Conservation (phyloP, 1,140 invertebrate genomes). For the Agrypnia vestita region DNA sequence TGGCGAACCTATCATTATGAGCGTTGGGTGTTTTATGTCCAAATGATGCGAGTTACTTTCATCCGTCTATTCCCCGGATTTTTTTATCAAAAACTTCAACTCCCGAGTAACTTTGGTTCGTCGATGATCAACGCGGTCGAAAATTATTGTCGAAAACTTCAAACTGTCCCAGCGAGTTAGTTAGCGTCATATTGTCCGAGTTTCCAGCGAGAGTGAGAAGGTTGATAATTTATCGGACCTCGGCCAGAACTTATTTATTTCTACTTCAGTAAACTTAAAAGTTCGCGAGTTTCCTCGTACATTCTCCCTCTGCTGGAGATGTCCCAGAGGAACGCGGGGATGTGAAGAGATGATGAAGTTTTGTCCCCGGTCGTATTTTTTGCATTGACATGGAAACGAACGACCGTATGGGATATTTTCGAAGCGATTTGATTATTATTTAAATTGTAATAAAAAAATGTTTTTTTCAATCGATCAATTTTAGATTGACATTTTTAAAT, state of each 20-base stretch:
- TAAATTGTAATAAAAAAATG: no score
- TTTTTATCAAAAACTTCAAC: no score
- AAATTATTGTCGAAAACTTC: constrained; percentile 4
- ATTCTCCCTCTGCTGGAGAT: not conserved
- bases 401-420: no score
- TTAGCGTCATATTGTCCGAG: constrained; percentile 44
- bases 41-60: no score
- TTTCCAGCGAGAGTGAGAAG: constrained; percentile 4
- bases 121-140: not conserved
- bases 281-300: not conserved
- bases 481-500: no score
- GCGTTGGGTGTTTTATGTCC: no score
- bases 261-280: not conserved
- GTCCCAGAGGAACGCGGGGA: not conserved
- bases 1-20: no score
- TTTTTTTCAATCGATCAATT: no score
- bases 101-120: no score
- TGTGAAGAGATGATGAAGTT: not conserved
- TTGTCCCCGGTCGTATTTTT: not conserved
- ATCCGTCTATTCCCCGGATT: no score
- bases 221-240: constrained; percentile 21
- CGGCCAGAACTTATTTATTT: constrained; percentile 17
- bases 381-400: no score
- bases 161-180: constrained; percentile 13
- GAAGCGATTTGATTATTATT: no score